Base-by-base conservation (phyloP, 2,888 invertebrate species). In the Melinaea marsaeus region DNA sequence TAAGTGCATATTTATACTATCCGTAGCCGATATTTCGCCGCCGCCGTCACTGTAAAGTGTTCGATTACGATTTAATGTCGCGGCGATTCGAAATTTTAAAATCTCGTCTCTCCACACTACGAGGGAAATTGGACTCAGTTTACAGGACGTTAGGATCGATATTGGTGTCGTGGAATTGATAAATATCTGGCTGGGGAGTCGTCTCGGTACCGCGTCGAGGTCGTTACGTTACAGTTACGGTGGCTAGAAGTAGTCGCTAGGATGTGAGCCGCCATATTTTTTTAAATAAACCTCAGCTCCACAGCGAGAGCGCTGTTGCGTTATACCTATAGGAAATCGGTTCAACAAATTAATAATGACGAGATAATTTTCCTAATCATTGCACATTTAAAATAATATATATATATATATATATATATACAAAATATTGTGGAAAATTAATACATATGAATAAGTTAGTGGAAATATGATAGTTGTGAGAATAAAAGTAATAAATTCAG, bases 41-140 rank as follows among this genome's bases (percentile, higher is more conserved):
- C 82, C 80, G 86, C 81, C 84, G 84, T 87, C 90, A 85, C 75
- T 83, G 86, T 86, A 86, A 86, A 85, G 88, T 88, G 88, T 88
- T 89, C 90, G 89, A 90, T 90, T 90, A 88, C 90, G 88, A 90
- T 90, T 90, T 90, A 90, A 90, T 84, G 88, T 86, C 84, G 81
- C 80, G 82, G 73, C 78, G 75, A 78, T 75, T 79, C 75, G 78
- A 78, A 79, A 82, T 83, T 86, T 51, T 83, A 76, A 84, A 85
- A 84, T 84, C 82, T 66, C 45, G 45, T 54, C 32, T 34, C 7
- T 35, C 37, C n/a, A 13, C n/a, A 6, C 33, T 54, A 46, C 34
- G n/a, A 57, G 48, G 62, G 65, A 63, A 63, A 42, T 35, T 42
- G 13, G 46, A 60, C 61, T 42, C 60, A 66, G 58, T 47, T 4